A percentile compares a stretch with the other conserved stretches of the same genome.
phyloP scores from a whole-genome alignment of 2,888 invertebrate genomes.

The Proisotoma minuta region DNA sequence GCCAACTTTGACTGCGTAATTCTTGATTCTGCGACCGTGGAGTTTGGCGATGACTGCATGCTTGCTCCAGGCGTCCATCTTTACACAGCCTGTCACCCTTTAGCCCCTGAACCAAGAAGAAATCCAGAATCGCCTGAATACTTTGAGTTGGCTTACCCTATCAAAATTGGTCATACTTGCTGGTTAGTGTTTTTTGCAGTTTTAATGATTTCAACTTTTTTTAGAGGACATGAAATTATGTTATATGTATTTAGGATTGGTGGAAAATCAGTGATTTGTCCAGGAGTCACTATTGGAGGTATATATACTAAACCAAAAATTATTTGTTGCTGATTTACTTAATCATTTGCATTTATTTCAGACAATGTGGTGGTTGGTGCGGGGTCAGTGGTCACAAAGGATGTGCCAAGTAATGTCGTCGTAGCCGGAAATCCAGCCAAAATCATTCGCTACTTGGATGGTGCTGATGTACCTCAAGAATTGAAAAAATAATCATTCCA shows the following conservation, averaged over 20 bases:
- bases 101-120: slow-evolving; percentile 21
- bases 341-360: too few species aligned
- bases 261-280: slow-evolving; percentile 38
- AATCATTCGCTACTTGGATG: slow-evolving; percentile 36
- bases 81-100: slow-evolving; percentile 42
- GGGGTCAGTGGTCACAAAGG: slow-evolving; percentile 37
- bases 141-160: slow-evolving; percentile 33
- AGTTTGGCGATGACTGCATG: slow-evolving; percentile 33
- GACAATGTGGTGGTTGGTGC: slow-evolving; percentile 40
- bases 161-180: slow-evolving; percentile 35
- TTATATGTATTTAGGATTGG: slow-evolving; percentile 41
- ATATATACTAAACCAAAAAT: neutral
- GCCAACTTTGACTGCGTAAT: slow-evolving; percentile 37
- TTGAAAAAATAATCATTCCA: too few species aligned
- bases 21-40: slow-evolving; percentile 26
- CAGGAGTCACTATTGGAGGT: slow-evolving; percentile 43
- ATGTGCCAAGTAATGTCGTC: slow-evolving; percentile 34
- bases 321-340: neutral
- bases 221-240: slow-evolving; percentile 18
- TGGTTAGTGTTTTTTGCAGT: slow-evolving; percentile 10
- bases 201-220: neutral
- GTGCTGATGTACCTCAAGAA: slow-evolving; percentile 14
- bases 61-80: slow-evolving; percentile 41
- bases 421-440: slow-evolving; percentile 42
- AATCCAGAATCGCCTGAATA: slow-evolving; percentile 13